A percentile compares a stretch with the other conserved stretches of the same genome.
phyloP scores from a whole-genome alignment of 2,797 vertebrate species.

The Heteromormyrus szaboi region DNA sequence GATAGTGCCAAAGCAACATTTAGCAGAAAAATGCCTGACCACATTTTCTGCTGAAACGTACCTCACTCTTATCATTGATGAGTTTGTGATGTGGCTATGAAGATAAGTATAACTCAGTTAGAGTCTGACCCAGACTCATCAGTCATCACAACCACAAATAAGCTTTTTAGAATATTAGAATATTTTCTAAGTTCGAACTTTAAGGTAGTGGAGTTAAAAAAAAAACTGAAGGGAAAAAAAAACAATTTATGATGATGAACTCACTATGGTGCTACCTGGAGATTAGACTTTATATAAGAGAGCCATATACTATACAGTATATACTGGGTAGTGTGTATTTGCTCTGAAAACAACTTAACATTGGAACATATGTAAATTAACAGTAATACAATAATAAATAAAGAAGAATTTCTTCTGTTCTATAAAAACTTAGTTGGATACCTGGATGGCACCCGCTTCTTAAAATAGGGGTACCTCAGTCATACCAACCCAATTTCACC shows the following conservation, averaged over 20 bases:
- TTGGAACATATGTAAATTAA: not conserved
- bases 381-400: not conserved
- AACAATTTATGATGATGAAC: not conserved
- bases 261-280: not conserved
- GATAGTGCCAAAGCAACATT: not conserved
- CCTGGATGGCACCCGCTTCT: not conserved
- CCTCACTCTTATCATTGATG: not conserved
- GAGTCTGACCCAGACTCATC: not conserved
- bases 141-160: not conserved
- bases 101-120: not conserved
- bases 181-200: not conserved
- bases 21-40: not conserved
- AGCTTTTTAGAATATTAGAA: not conserved
- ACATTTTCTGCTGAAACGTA: constrained; percentile 2
- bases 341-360: not conserved
- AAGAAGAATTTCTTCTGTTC: not conserved
- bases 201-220: not conserved
- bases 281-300: not conserved
- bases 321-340: not conserved
- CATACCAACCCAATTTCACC: not conserved
- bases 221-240: not conserved
- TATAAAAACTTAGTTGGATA: not conserved
- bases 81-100: not conserved
- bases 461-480: not conserved
- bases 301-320: not conserved